Conservation (phyloP, 2,888 invertebrate species). For the Poecilus cupreus region DNA sequence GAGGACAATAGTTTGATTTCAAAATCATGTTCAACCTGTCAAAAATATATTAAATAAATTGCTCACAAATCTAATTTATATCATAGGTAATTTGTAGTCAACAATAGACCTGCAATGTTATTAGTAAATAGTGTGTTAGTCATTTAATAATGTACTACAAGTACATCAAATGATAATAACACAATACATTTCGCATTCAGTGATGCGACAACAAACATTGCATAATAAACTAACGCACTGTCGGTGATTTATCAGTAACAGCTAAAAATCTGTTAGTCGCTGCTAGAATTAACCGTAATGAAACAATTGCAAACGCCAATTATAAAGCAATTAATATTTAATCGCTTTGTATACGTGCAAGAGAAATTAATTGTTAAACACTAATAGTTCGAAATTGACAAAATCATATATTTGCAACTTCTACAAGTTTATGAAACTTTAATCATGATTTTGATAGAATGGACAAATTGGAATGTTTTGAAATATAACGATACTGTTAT, state of each 20-base stretch:
- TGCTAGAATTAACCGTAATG: too few species aligned
- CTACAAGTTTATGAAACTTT: not conserved
- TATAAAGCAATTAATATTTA: slow-evolving; percentile 4
- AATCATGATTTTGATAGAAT: too few species aligned
- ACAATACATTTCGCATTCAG: not conserved
- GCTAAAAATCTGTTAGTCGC: not conserved
- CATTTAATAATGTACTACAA: slow-evolving; percentile 33
- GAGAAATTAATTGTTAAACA: not conserved
- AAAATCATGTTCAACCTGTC: not conserved
- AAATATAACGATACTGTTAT: not conserved
- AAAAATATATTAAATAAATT: not conserved
- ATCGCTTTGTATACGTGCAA: too few species aligned
- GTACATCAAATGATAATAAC: slow-evolving; percentile 16
- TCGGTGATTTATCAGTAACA: not conserved
- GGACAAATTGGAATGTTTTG: not conserved
- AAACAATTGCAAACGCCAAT: not conserved
- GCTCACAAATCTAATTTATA: not conserved
- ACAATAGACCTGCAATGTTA: slow-evolving; percentile 25
- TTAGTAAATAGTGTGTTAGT: not conserved
- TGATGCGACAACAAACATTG: not conserved
- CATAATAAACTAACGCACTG: not conserved
- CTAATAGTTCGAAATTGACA: not conserved
- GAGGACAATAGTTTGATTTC: not conserved
- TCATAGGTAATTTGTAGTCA: not conserved
- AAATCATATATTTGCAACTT: not conserved